Conservation (phyloP, 2,113 vertebrate species). For the Mola mola region DNA sequence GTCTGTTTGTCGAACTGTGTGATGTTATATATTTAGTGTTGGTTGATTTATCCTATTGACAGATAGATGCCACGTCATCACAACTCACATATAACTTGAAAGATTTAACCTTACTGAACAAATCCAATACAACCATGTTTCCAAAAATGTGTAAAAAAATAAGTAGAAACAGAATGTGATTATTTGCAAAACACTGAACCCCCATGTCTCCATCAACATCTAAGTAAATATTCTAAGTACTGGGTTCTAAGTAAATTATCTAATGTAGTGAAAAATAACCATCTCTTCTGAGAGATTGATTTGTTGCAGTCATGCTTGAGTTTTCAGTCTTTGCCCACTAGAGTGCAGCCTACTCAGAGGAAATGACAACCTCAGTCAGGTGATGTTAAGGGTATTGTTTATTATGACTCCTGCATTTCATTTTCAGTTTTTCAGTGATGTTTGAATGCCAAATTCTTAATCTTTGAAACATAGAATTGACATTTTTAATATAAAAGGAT, state of each 20-base stretch:
- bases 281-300: too few species aligned
- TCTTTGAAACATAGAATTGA: background rate
- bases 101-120: background rate
- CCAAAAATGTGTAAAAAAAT: too few species aligned
- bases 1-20: background rate
- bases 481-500: background rate
- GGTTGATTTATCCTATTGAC: too few species aligned
- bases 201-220: too few species aligned
- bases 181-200: too few species aligned
- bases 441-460: background rate
- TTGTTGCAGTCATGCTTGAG: constrained; percentile 6
- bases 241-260: too few species aligned
- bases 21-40: background rate
- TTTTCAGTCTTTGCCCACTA: constrained; percentile 63
- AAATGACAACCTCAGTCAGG: constrained; percentile 3
- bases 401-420: background rate
- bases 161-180: background rate
- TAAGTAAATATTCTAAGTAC: too few species aligned
- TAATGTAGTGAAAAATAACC: too few species aligned
- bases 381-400: background rate
- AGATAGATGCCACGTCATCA: too few species aligned
- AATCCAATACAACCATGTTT: too few species aligned
- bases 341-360: constrained; percentile 67
- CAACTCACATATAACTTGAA: background rate
- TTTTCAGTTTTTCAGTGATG: background rate